phyloP scores from a whole-genome alignment of 2,888 invertebrate genomes.

The Psylliodes chrysocephalus region DNA sequence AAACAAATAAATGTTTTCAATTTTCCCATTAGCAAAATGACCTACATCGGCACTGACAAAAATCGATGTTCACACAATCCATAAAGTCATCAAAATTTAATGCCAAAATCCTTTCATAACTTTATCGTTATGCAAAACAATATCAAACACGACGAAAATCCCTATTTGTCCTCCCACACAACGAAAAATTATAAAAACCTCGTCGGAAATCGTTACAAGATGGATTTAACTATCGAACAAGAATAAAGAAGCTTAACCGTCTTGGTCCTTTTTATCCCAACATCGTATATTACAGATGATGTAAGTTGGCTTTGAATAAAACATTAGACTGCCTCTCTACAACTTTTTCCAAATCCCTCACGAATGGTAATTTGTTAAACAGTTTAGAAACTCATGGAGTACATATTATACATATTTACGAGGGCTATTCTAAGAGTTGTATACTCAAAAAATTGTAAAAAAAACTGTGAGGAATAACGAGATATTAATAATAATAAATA shows the following conservation, averaged over 20 bases:
- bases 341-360: neutral
- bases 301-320: slow-evolving; percentile 28
- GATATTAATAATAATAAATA: too few relatives aligned
- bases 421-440: neutral
- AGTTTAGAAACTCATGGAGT: neutral
- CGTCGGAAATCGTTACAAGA: neutral
- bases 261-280: slow-evolving; percentile 14
- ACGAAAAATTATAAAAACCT: slow-evolving; percentile 4
- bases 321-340: slow-evolving; percentile 17
- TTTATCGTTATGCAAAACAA: neutral
- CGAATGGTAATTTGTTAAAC: slow-evolving; percentile 1
- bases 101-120: too few relatives aligned
- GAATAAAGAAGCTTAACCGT: slow-evolving; percentile 12
- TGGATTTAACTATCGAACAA: slow-evolving; percentile 21
- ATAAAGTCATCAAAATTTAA: too few relatives aligned
- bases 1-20: too few relatives aligned
- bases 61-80: too few relatives aligned
- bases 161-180: neutral
- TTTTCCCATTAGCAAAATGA: too few relatives aligned
- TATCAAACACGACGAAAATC: neutral
- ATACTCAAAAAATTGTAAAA: too few relatives aligned
- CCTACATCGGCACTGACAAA: too few relatives aligned
- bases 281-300: slow-evolving; percentile 21
- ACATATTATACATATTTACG: neutral
- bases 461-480: too few relatives aligned